phyloP scores from a whole-genome alignment of 1,140 invertebrate genomes.

The Magallana ariakensis region DNA sequence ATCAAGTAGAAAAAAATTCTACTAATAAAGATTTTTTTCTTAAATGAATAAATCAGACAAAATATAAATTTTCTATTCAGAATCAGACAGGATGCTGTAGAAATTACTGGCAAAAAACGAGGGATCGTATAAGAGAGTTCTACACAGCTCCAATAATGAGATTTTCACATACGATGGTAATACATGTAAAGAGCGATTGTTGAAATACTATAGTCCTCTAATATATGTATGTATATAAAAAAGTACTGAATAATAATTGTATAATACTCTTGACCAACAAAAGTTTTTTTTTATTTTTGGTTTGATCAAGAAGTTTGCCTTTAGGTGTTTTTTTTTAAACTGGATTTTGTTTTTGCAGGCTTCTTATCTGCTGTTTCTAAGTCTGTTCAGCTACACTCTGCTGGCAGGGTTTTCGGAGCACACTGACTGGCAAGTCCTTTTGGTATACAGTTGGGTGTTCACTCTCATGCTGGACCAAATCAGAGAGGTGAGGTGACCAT shows the following conservation, averaged over 20 bases:
- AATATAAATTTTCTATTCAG: background rate
- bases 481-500: slow-evolving; percentile 14
- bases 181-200: too few species aligned
- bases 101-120: background rate
- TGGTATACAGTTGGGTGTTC: background rate
- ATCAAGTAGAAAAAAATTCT: too few species aligned
- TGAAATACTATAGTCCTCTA: too few species aligned
- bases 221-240: too few species aligned
- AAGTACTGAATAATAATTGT: too few species aligned
- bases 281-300: too few species aligned
- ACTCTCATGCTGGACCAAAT: slow-evolving; percentile 13
- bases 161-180: slow-evolving; percentile 33
- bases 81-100: background rate
- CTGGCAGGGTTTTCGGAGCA: background rate
- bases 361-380: slow-evolving; percentile 10
- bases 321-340: too few species aligned
- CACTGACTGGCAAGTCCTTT: background rate
- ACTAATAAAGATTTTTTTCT: too few species aligned
- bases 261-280: too few species aligned
- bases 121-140: background rate
- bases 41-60: too few species aligned
- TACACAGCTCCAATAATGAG: slow-evolving; percentile 39
- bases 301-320: too few species aligned
- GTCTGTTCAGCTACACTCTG: background rate
- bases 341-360: background rate